These are phyloP conservation scores for Drosophila jambulina DNA, from an alignment of 1,140 invertebrate genomes.

Conservation along the genomic window DNA sequence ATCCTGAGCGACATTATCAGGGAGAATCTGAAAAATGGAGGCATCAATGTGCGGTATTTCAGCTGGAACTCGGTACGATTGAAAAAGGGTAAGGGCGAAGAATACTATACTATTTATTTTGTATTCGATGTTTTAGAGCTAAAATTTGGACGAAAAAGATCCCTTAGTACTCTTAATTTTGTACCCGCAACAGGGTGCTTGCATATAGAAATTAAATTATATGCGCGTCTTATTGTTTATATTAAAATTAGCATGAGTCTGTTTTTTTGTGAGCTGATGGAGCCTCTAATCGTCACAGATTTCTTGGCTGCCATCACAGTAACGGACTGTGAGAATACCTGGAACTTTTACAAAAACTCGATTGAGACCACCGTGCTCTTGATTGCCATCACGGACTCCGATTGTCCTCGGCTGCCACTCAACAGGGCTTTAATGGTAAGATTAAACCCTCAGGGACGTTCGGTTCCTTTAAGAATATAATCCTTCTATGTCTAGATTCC, in stretches of 20 bases:
- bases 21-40: constrained; percentile 88
- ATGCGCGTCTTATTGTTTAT: not conserved
- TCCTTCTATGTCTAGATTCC: constrained; percentile 86
- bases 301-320: constrained; percentile 89
- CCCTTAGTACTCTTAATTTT: too few relatives aligned
- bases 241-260: not conserved
- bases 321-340: constrained; percentile 89
- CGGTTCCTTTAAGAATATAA: not conserved
- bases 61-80: constrained; percentile 88
- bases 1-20: constrained; percentile 87
- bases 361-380: constrained; percentile 88
- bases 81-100: constrained; percentile 87
- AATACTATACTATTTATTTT: too few relatives aligned
- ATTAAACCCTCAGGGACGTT: not conserved
- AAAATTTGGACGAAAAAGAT: too few relatives aligned
- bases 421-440: constrained; percentile 88
- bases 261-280: not conserved
- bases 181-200: too few relatives aligned
- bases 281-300: constrained; percentile 85
- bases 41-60: constrained; percentile 88
- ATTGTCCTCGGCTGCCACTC: constrained; percentile 90
- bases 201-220: not conserved
- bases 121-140: too few relatives aligned
- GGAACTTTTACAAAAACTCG: constrained; percentile 88
- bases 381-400: constrained; percentile 88